Conservation (phyloP, 2,113 vertebrate species). For the Genyomyrus donnyi region DNA sequence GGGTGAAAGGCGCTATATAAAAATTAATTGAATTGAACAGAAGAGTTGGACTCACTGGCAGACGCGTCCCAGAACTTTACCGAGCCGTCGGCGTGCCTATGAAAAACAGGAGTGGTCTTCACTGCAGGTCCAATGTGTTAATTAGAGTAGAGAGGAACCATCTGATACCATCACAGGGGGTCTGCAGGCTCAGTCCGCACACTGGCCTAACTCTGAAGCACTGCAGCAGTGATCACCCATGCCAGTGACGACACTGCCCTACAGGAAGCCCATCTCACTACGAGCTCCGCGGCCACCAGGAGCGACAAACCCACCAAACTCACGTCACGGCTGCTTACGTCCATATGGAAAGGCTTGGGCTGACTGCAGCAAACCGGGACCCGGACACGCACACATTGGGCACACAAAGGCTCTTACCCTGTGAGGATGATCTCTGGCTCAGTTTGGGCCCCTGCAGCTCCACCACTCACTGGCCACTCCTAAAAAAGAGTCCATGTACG, state of each 20-base stretch:
- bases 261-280: background rate
- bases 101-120: constrained; percentile 6
- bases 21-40: background rate
- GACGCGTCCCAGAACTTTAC: constrained; percentile 81
- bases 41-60: constrained; percentile 66
- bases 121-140: constrained; percentile 17
- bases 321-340: background rate
- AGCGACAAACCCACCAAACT: background rate
- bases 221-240: background rate
- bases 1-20: background rate
- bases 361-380: background rate
- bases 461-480: constrained; percentile 93
- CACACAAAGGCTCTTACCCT: constrained; percentile 67
- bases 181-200: background rate
- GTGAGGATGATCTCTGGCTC: constrained; percentile 96
- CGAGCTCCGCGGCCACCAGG: background rate
- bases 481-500: constrained; percentile 37
- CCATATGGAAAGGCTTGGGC: background rate
- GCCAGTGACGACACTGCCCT: background rate
- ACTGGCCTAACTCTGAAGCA: background rate
- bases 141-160: constrained; percentile 27
- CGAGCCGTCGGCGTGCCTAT: constrained; percentile 75
- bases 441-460: constrained; percentile 81
- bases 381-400: background rate
- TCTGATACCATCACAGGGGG: background rate